phyloP scores from a whole-genome alignment of 92 coral and sea anemone genomes.

The Ricordea florida region DNA sequence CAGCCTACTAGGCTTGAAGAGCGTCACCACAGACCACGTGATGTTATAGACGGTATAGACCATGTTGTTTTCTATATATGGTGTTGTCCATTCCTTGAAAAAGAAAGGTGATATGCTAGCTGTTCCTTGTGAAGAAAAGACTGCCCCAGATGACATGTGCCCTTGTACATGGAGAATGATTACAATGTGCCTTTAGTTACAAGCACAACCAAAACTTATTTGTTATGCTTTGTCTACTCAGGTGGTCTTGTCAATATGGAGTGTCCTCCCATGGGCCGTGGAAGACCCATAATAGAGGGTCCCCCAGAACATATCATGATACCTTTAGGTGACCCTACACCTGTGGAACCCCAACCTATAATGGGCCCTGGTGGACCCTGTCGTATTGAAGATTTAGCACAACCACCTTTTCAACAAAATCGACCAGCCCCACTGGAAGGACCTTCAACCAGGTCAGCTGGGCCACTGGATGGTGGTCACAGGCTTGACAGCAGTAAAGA shows the following conservation, averaged over 20 bases:
- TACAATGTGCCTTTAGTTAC: background rate
- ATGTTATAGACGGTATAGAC: too few relatives aligned
- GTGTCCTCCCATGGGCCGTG: slow-evolving; percentile 51
- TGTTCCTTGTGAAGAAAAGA: too few relatives aligned
- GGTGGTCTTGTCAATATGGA: slow-evolving; percentile 29
- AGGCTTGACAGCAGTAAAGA: slow-evolving; percentile 7
- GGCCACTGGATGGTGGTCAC: slow-evolving; percentile 20
- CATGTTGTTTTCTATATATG: too few relatives aligned
- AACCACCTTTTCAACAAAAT: slow-evolving; percentile 54
- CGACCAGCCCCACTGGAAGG: slow-evolving; percentile 20
- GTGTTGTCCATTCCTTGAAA: too few relatives aligned
- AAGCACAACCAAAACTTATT: background rate
- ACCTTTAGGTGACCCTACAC: slow-evolving; percentile 32
- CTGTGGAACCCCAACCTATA: slow-evolving; percentile 45
- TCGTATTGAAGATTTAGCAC: slow-evolving; percentile 40
- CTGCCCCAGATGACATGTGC: too few relatives aligned
- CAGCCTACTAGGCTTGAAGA: background rate
- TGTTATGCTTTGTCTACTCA: background rate
- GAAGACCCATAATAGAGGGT: slow-evolving; percentile 24
- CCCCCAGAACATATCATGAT: slow-evolving; percentile 42
- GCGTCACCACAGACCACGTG: slow-evolving; percentile 4
- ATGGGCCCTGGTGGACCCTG: slow-evolving; percentile 27
- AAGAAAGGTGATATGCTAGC: too few relatives aligned
- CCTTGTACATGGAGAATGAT: background rate
- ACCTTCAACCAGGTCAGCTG: background rate